Conservation (phyloP, 2,113 vertebrate genomes). For the Macheiramphus alcinus region DNA sequence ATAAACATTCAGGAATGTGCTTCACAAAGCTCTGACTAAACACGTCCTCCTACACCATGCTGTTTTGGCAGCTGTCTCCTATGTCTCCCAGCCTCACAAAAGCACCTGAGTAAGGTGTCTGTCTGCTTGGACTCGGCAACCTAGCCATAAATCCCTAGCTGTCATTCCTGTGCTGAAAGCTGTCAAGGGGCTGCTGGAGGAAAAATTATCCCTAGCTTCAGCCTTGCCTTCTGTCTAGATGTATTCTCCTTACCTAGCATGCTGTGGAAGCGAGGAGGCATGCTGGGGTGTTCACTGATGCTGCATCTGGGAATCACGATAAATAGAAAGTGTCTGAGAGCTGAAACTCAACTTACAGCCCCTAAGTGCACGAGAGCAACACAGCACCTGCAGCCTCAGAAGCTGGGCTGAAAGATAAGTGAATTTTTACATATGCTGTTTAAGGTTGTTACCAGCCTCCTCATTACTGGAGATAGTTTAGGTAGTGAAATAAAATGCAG, state of each 20-base stretch:
- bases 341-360: background rate
- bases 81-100: background rate
- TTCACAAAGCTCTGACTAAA: background rate
- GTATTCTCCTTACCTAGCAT: background rate
- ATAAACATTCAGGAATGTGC: background rate
- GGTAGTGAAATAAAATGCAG: background rate
- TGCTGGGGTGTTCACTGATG: background rate
- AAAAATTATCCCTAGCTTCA: background rate
- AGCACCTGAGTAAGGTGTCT: background rate
- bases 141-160: background rate
- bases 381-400: background rate
- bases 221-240: conserved; percentile 1
- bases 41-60: background rate
- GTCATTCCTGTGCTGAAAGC: conserved; percentile 14
- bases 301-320: background rate
- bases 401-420: conserved; percentile 7
- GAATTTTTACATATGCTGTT: background rate
- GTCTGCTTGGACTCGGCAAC: background rate
- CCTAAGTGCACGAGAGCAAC: background rate
- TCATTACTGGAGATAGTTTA: background rate
- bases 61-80: background rate
- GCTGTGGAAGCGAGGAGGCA: background rate
- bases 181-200: background rate
- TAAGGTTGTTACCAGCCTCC: background rate
- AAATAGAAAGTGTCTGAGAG: conserved; percentile 30